Evolutionary conservation across 2,888 invertebrate species (phyloP), one percentile per base, ranked within the genome.

Genomic region (Noctua fimbriata): DNA sequence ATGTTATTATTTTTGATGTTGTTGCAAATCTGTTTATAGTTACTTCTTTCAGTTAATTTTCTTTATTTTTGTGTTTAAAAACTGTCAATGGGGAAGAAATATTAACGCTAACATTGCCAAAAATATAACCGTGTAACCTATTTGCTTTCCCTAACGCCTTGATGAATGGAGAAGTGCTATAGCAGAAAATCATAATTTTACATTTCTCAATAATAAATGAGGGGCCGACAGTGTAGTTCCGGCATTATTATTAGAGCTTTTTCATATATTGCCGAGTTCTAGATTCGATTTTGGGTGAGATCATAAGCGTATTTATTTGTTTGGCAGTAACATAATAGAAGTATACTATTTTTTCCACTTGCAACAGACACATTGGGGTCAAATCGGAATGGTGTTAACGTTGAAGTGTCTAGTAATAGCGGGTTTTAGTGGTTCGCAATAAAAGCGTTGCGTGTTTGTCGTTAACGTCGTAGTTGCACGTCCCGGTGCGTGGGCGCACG

Each of bases 1-100:
- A 78, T 88, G 81, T 88, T 89, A 79, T 82, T 88, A 86, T 88
- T 88, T 88, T 84, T 78, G 52, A 69, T 81, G 73, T 79, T 76
- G 66, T 69, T 80, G 75, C 72, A 78, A 79, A 77, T 79, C 36
- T 77, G 76, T 84, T 72, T 71, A 49, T 66, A 77, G 28, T 76
- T 66, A 79, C 76, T 73, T 70, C 12, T 73, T 69, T 71, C 60
- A 78, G 52, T 73, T 81, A 28, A 74, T 65, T 78, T 78, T 76
- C 73, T 9, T 81, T 69, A 16, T 32, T 76, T 74, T 67, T 82
- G n/a, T 75, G 21, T 78, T 86, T 69, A 66, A 81, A 78, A 82
- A 74, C 67, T 81, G 83, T 88, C 81, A 83, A 78, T 86, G 67
- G 36, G 10, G 41, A 73, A 73, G 67, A 82, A 75, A 79, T 81